A percentile compares a stretch with the other conserved stretches of the same genome.
Evolutionary conservation across 1,140 invertebrate genomes (phyloP).

Genomic region (Wasmannia auropunctata): DNA sequence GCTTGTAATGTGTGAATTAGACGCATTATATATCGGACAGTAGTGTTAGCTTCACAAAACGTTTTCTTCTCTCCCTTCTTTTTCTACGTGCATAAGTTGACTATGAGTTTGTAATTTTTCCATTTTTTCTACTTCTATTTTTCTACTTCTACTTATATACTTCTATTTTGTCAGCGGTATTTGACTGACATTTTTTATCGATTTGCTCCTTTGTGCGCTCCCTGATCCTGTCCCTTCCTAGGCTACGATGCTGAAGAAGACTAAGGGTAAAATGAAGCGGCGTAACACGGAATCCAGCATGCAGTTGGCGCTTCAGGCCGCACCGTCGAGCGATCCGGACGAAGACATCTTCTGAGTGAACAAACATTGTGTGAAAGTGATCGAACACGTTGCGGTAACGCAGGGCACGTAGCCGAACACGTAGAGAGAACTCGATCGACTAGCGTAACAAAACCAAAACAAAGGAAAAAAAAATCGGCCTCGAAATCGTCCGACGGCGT

Average conservation of each 20-base stretch:
- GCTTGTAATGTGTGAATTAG: slow-evolving; percentile 70
- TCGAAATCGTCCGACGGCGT: slow-evolving; percentile 61
- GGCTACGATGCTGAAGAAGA: slow-evolving; percentile 95
- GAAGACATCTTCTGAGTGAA: slow-evolving; percentile 73
- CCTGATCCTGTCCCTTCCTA: slow-evolving; percentile 86
- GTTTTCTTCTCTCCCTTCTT: slow-evolving; percentile 31
- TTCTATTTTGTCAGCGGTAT: slow-evolving; percentile 56
- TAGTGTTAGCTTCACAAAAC: slow-evolving; percentile 51
- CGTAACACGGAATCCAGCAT: slow-evolving; percentile 97
- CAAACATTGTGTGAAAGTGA: slow-evolving; percentile 49
- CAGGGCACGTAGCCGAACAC: slow-evolving; percentile 32
- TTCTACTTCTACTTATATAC: slow-evolving; percentile 39
- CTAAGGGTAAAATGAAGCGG: slow-evolving; percentile 97
- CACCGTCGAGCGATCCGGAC: slow-evolving; percentile 83
- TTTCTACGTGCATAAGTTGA: neutral
- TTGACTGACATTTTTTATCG: slow-evolving; percentile 67
- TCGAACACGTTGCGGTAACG: slow-evolving; percentile 23
- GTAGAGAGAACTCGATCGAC: slow-evolving; percentile 44
- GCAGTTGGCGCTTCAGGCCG: slow-evolving; percentile 86
- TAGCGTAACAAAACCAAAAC: slow-evolving; percentile 57
- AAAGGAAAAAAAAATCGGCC: slow-evolving; percentile 68
- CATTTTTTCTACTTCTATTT: slow-evolving; percentile 35
- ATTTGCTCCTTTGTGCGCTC: slow-evolving; percentile 80
- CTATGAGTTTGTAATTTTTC: slow-evolving; percentile 2
- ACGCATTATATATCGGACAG: slow-evolving; percentile 54